phyloP scores from a whole-genome alignment of 37 sponge, comb jelly and placozoan species.

The Bolinopsis microptera region DNA sequence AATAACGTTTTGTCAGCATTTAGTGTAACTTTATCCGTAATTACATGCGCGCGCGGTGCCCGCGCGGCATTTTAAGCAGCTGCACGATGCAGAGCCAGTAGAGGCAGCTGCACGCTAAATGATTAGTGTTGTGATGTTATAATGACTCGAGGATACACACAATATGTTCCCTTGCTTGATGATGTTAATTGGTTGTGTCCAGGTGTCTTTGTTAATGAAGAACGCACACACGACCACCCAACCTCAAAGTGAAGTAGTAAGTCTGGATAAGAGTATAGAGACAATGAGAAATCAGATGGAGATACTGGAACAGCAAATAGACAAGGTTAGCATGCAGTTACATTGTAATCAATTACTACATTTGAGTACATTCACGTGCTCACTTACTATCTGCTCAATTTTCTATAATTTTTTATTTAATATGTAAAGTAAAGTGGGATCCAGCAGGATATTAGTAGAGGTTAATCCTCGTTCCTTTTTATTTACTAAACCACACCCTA shows the following conservation, averaged over 20 bases:
- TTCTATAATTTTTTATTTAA: too few relatives aligned
- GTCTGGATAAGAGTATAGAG: conserved; percentile 43
- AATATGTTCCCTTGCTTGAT: background rate
- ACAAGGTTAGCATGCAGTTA: background rate
- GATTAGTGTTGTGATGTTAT: background rate
- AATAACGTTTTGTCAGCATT: conserved; percentile 17
- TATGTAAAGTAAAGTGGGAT: too few relatives aligned
- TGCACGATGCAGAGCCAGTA: background rate
- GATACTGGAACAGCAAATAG: conserved; percentile 55
- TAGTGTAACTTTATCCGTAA: conserved; percentile 16
- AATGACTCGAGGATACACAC: background rate
- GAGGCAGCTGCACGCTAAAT: background rate
- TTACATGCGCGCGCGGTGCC: background rate
- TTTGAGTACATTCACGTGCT: too few relatives aligned
- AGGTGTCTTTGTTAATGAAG: conserved; percentile 57
- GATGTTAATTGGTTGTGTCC: background rate
- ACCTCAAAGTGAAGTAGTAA: background rate
- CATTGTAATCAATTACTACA: too few relatives aligned
- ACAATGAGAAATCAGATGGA: conserved; percentile 54
- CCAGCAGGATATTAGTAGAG: background rate
- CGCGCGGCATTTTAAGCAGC: background rate
- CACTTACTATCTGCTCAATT: too few relatives aligned
- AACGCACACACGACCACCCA: conserved; percentile 31
- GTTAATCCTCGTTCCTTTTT: too few relatives aligned
- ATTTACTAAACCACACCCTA: too few relatives aligned